Evolutionary conservation across 2,113 vertebrate genomes (phyloP), one percentile per base, ranked within the genome.

Genomic region (Ramphastos sulfuratus): DNA sequence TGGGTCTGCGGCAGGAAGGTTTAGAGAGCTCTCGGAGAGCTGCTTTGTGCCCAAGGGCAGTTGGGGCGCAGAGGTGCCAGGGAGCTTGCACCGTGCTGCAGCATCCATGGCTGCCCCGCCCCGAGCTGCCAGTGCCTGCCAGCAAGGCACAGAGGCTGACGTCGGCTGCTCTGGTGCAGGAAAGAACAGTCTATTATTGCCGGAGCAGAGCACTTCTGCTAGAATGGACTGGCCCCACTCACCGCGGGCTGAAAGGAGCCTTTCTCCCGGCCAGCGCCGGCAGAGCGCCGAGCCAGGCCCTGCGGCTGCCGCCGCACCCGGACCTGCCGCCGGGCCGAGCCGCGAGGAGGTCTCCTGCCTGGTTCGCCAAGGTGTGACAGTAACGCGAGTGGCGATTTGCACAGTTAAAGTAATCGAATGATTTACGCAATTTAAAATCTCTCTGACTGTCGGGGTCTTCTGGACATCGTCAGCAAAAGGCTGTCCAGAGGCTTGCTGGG

Each of bases 181-280:
- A 97, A 96, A 98, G 97, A 98, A 97, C 96, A 98, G 98, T 97
- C 97, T 95, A 98, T 98, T 98, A 98, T 98, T 97, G 95, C 97
- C 90, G 78, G 93, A 95, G 95, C 97, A 87, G 85, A 97, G 97
- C 97, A 97, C 97, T 98, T 96, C 97, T 96, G 90, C 95, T 97
- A 98, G 97, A 97, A 98, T 98, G 97, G 97, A 97, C 97, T 98
- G 15, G 92, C 95, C 97, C 80, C 85, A 95, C 97, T 98, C 96
- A 96, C 95, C 97, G 95, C 82, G 93, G 91, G 85, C 97, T 95
- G 97, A 98, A 98, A 97, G 92, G 93, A 93, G 96, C 95, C 98
- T 98, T 98, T 98, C 96, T 97, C 97, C 96, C 96, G 95, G 89
- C 59, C 28, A 93, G 75, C 97, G 95, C 95, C 86, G 89, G 65